These are phyloP conservation scores for Batillaria attramentaria DNA, from an alignment of 1,140 invertebrate species.

Conservation along the genomic window DNA sequence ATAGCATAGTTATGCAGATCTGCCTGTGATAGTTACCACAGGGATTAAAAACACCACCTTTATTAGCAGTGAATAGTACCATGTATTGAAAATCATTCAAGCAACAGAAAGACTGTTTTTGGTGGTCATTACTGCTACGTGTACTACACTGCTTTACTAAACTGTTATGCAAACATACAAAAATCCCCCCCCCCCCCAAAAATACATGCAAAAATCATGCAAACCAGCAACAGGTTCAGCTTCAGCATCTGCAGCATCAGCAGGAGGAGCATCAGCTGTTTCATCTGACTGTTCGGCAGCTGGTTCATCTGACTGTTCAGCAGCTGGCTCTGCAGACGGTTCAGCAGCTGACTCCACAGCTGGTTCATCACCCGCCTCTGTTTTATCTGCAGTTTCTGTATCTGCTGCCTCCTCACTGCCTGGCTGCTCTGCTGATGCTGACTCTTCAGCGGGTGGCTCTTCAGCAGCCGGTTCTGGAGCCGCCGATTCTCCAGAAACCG, in stretches of 20 bases:
- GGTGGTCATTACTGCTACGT: no score
- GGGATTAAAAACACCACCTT: no score
- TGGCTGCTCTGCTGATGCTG: neutral
- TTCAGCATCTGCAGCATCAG: constrained; percentile 7
- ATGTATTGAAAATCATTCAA: no score
- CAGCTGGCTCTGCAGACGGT: constrained; percentile 25
- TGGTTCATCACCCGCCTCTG: constrained; percentile 25
- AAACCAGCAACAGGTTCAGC: constrained; percentile 26
- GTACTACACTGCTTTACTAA: no score
- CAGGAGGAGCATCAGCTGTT: neutral
- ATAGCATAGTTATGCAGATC: no score
- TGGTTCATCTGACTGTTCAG: constrained; percentile 23
- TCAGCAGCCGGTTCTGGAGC: no score
- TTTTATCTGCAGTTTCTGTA: constrained; percentile 24
- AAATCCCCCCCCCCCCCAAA: no score
- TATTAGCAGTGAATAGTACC: no score
- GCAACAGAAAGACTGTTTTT: no score
- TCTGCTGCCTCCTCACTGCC: constrained; percentile 29
- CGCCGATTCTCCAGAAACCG: constrained; percentile 5
- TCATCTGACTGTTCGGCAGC: constrained; percentile 16
- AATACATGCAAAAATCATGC: neutral
- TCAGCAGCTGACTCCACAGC: constrained; percentile 37
- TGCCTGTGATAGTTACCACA: no score
- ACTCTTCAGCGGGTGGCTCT: constrained; percentile 6
- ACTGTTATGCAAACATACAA: neutral